Base-by-base conservation (phyloP, 1,140 invertebrate species). In the Hetaerina americana region DNA sequence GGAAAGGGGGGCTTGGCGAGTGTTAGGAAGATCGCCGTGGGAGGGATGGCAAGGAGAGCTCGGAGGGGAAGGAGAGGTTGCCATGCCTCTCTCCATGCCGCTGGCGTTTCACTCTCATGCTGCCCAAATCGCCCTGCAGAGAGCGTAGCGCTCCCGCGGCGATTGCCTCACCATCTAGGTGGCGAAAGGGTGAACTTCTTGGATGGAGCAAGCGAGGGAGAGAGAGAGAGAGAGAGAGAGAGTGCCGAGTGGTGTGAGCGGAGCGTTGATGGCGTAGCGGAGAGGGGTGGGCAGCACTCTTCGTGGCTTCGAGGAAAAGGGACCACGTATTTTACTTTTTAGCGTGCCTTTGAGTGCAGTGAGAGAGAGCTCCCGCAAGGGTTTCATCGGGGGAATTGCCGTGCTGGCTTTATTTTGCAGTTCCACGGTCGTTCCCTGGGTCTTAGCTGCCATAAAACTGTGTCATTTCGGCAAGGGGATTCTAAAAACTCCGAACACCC, bases 361-460 rank as follows among this genome's bases (percentile, higher is more conserved):
- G 28, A 69, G 28, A 27, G 28, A 69, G 28, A 27, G 28, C 22
- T n/a, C 28, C n/a, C n/a, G 68, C 68, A 5, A n/a, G 28, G 68
- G 28, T 69, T 69, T 27, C 1, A 27, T 22, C 68, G 15, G 10
- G 5, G 28, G 22, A 27, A 69, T n/a, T 18, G 28, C 68, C 26
- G 22, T 26, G 28, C 26, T 27, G 26, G 68, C 68, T 28, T 69
- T 69, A 69, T 69, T 27, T 10, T 26, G 6, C 24, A 27, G 68
- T 69, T 69, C 28, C 28, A 69, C n/a, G n/a, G 26, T 28, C 68
- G 68, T 69, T 69, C 28, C 68, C n/a, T 27, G 68, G 28, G 26
- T 69, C 28, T 69, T 26, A 26, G 28, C 26, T 22, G 26, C 28
- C 68, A 69, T 69, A 69, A 69, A 69, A 69, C 5, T 18, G 6